A percentile compares a stretch with the other conserved stretches of the same genome.
phyloP scores from a whole-genome alignment of 2,113 vertebrate species.

The Macquaria ambigua region DNA sequence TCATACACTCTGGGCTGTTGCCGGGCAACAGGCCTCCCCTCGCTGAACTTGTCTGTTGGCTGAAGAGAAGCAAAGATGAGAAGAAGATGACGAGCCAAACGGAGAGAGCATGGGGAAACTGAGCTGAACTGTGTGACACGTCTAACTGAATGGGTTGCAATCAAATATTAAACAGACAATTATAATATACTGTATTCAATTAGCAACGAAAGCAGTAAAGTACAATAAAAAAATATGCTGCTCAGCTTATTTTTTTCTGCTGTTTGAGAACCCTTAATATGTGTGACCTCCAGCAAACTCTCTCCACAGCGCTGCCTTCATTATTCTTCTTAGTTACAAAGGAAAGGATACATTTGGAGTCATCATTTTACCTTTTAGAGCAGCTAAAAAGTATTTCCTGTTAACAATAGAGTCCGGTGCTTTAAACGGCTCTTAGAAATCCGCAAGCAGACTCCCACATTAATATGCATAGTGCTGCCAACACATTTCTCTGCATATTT shows the following conservation, averaged over 20 bases:
- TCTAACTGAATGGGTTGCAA: conserved; percentile 24
- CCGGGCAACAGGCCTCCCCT: conserved; percentile 80
- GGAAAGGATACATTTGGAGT: conserved; percentile 1
- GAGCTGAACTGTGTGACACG: conserved; percentile 31
- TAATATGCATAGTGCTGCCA: conserved; percentile 45
- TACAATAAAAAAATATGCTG: background rate
- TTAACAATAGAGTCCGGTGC: conserved; percentile 30
- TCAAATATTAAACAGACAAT: conserved; percentile 41
- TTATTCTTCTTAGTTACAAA: conserved; percentile 11
- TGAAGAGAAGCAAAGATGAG: conserved; percentile 70
- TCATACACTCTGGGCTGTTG: conserved; percentile 80
- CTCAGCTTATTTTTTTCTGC: background rate
- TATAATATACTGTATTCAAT: background rate
- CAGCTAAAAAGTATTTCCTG: conserved; percentile 6
- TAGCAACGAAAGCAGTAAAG: background rate
- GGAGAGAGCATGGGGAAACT: conserved; percentile 22
- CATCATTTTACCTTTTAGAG: conserved; percentile 33
- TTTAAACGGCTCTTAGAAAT: conserved; percentile 38
- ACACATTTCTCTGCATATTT: conserved; percentile 39
- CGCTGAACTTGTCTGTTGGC: conserved; percentile 68
- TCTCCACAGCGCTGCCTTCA: background rate
- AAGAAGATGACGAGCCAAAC: conserved; percentile 59
- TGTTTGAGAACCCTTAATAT: background rate
- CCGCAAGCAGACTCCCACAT: conserved; percentile 23
- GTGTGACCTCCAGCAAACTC: background rate